A percentile compares a stretch with the other conserved stretches of the same genome.
These are phyloP conservation scores for Palythoa grandiflora DNA, from an alignment of 92 coral and sea anemone species.

Conservation along the genomic window DNA sequence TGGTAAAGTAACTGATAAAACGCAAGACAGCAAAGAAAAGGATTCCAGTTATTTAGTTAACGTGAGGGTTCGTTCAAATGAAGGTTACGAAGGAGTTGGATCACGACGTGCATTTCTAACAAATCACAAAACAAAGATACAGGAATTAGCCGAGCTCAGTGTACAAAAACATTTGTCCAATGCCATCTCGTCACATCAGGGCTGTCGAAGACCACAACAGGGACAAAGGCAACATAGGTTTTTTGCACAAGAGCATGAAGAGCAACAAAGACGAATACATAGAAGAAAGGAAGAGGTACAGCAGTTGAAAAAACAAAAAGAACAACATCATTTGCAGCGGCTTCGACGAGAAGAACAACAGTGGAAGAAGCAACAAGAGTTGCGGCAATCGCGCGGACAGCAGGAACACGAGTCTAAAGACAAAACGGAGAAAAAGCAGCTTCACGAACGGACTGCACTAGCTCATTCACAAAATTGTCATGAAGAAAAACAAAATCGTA, in stretches of 20 bases:
- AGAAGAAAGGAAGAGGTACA: slow-evolving; percentile 24
- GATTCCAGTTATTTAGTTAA: slow-evolving; percentile 14
- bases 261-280: slow-evolving; percentile 25
- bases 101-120: neutral
- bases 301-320: slow-evolving; percentile 31
- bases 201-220: neutral
- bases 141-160: slow-evolving; percentile 25
- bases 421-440: neutral
- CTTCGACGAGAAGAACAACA: slow-evolving; percentile 48
- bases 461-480: neutral
- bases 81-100: neutral
- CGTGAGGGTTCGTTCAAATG: slow-evolving; percentile 24
- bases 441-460: neutral
- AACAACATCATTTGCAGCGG: slow-evolving; percentile 45
- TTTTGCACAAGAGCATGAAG: slow-evolving; percentile 24
- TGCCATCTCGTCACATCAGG: neutral
- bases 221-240: neutral
- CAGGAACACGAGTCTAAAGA: neutral
- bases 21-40: neutral
- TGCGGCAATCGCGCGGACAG: slow-evolving; percentile 29
- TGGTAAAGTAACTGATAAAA: neutral
- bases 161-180: slow-evolving; percentile 38
- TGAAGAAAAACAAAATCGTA: neutral
- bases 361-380: slow-evolving; percentile 32
- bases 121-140: slow-evolving; percentile 17